Evolutionary conservation across 2,797 vertebrate genomes (phyloP).

Genomic region (Dendrocincla tyrannina): DNA sequence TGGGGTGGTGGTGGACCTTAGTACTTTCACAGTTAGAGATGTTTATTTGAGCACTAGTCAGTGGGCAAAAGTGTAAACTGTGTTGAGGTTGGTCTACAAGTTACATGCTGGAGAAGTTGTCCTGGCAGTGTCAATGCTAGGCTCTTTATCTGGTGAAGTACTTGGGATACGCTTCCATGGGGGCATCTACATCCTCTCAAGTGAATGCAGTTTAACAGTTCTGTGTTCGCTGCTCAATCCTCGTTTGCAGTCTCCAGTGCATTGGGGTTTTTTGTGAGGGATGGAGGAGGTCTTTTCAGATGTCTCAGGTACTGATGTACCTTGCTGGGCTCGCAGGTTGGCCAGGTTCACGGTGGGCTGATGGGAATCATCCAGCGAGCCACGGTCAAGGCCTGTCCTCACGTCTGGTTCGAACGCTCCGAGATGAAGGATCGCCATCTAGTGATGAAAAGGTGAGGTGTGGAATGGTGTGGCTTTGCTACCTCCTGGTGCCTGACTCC

Average conservation of each 20-base stretch:
- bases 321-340: constrained; percentile 82
- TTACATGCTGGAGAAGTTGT: neutral
- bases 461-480: neutral
- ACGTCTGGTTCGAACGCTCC: constrained; percentile 95
- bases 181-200: neutral
- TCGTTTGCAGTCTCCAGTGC: neutral
- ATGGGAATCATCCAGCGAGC: constrained; percentile 94
- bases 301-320: neutral
- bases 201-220: neutral
- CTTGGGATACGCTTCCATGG: neutral
- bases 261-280: neutral
- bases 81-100: neutral
- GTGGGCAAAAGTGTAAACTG: neutral
- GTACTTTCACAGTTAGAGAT: neutral
- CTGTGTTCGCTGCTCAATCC: neutral
- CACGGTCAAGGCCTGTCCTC: constrained; percentile 90
- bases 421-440: constrained; percentile 92
- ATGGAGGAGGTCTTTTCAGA: neutral
- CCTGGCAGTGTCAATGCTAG: neutral
- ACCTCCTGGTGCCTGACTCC: neutral
- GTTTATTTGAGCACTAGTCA: neutral
- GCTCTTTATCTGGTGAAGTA: neutral
- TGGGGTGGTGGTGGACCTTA: neutral
- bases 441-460: constrained; percentile 87
- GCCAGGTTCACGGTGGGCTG: constrained; percentile 91